Conservation (phyloP, 2,113 vertebrate genomes). For the Lipophrys pholis region DNA sequence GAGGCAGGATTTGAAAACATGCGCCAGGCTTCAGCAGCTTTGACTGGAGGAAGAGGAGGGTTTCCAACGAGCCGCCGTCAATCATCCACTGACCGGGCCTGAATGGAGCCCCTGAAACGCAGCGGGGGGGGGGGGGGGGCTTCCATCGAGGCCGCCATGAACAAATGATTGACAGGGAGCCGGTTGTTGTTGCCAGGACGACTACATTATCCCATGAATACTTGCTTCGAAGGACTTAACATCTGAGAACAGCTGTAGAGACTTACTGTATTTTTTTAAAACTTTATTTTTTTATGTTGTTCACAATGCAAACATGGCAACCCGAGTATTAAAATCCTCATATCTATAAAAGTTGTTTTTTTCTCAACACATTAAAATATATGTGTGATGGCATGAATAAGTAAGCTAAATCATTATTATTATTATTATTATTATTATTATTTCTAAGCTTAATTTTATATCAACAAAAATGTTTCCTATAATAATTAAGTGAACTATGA, state of each 20-base stretch:
- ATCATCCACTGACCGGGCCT: constrained; percentile 55
- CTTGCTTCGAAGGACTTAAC: not conserved
- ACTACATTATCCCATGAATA: constrained; percentile 16
- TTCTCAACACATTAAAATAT: too few relatives aligned
- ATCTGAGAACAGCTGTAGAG: too few relatives aligned
- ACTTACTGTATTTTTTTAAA: too few relatives aligned
- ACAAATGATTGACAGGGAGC: constrained; percentile 62
- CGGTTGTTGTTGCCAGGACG: too few relatives aligned
- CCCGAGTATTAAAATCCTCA: too few relatives aligned
- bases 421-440: too few relatives aligned
- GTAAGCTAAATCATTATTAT: too few relatives aligned
- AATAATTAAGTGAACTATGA: too few relatives aligned
- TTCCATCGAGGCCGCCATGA: constrained; percentile 62
- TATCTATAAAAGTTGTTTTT: too few relatives aligned
- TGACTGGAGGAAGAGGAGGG: constrained; percentile 55
- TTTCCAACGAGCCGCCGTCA: constrained; percentile 7
- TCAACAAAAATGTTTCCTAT: too few relatives aligned
- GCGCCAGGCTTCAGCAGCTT: constrained; percentile 77
- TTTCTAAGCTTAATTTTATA: too few relatives aligned
- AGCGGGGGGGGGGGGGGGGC: constrained; percentile 32
- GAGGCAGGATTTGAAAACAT: constrained; percentile 68
- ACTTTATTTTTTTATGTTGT: not conserved
- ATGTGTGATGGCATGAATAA: too few relatives aligned
- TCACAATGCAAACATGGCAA: not conserved
- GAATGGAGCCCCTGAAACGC: constrained; percentile 57